phyloP scores from a whole-genome alignment of 2,888 invertebrate genomes.

The Synergus itoensis region DNA sequence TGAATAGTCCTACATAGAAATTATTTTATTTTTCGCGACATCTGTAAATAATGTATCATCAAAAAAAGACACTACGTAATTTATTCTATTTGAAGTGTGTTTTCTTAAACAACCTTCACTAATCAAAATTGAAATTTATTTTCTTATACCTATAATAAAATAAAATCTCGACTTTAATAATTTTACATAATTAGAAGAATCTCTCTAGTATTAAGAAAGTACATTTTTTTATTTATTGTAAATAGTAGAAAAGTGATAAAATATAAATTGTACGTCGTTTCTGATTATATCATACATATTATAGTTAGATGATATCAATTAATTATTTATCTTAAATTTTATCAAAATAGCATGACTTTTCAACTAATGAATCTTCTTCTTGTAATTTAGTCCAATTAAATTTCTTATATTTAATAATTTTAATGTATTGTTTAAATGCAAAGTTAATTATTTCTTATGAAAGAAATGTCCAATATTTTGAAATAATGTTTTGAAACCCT shows the following conservation, averaged over 20 bases:
- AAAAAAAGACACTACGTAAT: slow-evolving; percentile 67
- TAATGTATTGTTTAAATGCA: not conserved
- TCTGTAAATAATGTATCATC: slow-evolving; percentile 66
- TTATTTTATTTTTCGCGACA: slow-evolving; percentile 53
- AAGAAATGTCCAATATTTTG: no score
- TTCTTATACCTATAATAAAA: no score
- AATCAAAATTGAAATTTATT: not conserved
- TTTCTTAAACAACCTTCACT: not conserved
- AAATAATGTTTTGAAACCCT: no score
- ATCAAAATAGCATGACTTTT: not conserved
- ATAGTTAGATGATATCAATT: not conserved
- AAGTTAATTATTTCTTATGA: no score
- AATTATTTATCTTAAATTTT: not conserved
- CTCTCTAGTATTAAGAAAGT: no score
- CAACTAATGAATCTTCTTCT: not conserved
- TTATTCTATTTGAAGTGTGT: slow-evolving; percentile 63
- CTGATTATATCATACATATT: not conserved
- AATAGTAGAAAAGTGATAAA: not conserved
- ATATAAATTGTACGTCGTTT: not conserved
- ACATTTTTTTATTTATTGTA: no score
- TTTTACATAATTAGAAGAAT: no score
- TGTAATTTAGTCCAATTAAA: not conserved
- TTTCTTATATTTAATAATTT: not conserved
- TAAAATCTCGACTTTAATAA: not conserved
- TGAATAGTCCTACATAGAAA: slow-evolving; percentile 41